Conservation (phyloP, 2,888 invertebrate genomes). For the Slavum lentiscoides region DNA sequence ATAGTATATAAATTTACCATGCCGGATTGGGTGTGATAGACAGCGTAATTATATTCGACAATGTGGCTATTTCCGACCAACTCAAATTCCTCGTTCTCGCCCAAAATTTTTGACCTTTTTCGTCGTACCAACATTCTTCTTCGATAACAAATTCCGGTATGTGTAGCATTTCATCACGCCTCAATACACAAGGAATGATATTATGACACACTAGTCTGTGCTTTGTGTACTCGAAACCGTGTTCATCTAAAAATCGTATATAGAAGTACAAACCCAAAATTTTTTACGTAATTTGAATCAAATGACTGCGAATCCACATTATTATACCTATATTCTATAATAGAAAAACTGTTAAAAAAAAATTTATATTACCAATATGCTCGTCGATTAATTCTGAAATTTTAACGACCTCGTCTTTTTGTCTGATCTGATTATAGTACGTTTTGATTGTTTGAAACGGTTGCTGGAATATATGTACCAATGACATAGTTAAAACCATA, state of each 20-base stretch:
- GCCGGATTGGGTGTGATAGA: conserved; percentile 36
- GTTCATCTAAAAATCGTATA: conserved; percentile 29
- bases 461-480: conserved; percentile 46
- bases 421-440: conserved; percentile 42
- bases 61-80: conserved; percentile 50
- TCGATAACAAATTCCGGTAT: conserved; percentile 39
- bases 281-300: too few relatives aligned
- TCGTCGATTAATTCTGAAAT: conserved; percentile 49
- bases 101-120: conserved; percentile 53
- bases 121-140: conserved; percentile 51
- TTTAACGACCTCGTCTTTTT: conserved; percentile 48
- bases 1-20: conserved; percentile 27
- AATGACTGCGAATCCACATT: too few relatives aligned
- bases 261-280: too few relatives aligned
- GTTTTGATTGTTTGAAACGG: conserved; percentile 49
- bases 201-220: conserved; percentile 47
- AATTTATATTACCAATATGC: conserved; percentile 26
- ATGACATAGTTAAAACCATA: conserved; percentile 46
- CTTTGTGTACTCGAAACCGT: conserved; percentile 49
- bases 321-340: background rate
- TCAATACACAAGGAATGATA: conserved; percentile 44
- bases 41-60: conserved; percentile 47
- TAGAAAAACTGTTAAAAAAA: too few relatives aligned
- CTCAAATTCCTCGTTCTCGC: conserved; percentile 49
- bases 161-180: conserved; percentile 35